Percentiles rank a stretch among this genome's conserved stretches.
Evolutionary conservation across 2,797 vertebrate genomes (phyloP).

Genomic region (Sebastes miniatus): DNA sequence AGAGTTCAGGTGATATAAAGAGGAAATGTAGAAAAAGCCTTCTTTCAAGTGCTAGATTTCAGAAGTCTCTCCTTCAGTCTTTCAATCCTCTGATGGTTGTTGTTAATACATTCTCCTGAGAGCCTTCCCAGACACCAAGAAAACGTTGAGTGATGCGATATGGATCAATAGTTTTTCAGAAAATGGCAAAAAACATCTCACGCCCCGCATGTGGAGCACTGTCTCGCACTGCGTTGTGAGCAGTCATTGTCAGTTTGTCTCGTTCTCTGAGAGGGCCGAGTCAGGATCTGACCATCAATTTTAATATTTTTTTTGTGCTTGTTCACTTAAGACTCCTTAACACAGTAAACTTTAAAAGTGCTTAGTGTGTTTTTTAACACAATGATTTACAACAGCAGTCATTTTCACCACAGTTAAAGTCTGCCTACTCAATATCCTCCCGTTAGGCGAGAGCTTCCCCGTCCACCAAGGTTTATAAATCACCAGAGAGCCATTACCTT

Average conservation of each 20-base stretch:
- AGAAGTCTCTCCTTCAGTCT: slow-evolving; percentile 35
- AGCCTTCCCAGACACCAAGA: slow-evolving; percentile 45
- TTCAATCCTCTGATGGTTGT: slow-evolving; percentile 37
- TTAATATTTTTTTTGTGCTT: neutral
- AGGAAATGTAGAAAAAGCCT: slow-evolving; percentile 15
- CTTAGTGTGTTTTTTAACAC: slow-evolving; percentile 23
- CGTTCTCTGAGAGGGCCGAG: neutral
- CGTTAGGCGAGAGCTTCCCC: slow-evolving; percentile 15
- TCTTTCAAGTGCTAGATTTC: slow-evolving; percentile 39
- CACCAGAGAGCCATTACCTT: slow-evolving; percentile 61
- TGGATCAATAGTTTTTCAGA: slow-evolving; percentile 70
- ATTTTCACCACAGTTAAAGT: slow-evolving; percentile 7
- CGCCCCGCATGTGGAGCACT: slow-evolving; percentile 26
- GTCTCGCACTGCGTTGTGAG: neutral
- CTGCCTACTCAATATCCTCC: slow-evolving; percentile 27
- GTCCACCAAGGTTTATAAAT: slow-evolving; percentile 49
- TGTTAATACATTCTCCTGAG: slow-evolving; percentile 61
- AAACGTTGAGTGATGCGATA: slow-evolving; percentile 66
- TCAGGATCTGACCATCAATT: slow-evolving; percentile 3
- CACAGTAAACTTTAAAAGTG: slow-evolving; percentile 21
- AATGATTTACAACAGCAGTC: slow-evolving; percentile 39
- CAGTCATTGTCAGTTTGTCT: slow-evolving; percentile 30
- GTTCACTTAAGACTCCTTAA: slow-evolving; percentile 25
- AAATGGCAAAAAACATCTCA: slow-evolving; percentile 60
- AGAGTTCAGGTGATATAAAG: slow-evolving; percentile 25